Evolutionary conservation across 2,797 vertebrate genomes (phyloP).

Genomic region (Coreius guichenoti): DNA sequence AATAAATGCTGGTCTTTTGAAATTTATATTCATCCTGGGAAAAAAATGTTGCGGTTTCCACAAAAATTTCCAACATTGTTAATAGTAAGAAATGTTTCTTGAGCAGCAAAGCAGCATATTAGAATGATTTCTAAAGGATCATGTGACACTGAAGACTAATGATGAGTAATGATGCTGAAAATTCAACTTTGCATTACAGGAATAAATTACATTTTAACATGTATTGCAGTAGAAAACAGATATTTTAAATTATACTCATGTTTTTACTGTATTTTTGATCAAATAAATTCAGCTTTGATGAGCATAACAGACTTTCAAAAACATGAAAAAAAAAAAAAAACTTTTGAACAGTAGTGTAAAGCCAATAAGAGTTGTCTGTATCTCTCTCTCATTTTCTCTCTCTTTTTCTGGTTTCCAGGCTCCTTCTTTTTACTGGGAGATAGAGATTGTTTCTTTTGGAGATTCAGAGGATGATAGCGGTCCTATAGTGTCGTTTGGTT

Average conservation of each 20-base stretch:
- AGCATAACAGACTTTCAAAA: neutral
- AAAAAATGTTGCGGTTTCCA: neutral
- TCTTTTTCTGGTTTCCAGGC: slow-evolving; percentile 77
- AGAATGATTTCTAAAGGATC: neutral
- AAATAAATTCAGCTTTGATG: neutral
- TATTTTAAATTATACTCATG: neutral
- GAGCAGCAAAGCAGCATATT: neutral
- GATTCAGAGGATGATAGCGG: slow-evolving; percentile 98
- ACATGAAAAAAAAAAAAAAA: too few relatives aligned
- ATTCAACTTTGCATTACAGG: neutral
- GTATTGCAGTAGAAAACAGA: neutral
- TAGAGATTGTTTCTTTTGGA: slow-evolving; percentile 97
- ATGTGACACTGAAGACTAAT: neutral
- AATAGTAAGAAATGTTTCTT: neutral
- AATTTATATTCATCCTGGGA: neutral
- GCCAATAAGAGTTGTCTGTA: neutral
- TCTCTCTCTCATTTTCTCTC: neutral
- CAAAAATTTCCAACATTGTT: neutral
- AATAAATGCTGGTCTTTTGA: neutral
- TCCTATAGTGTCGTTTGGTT: slow-evolving; percentile 97
- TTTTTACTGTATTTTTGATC: neutral
- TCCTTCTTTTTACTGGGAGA: slow-evolving; percentile 99
- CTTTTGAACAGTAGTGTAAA: neutral
- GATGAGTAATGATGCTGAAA: neutral
- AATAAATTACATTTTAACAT: neutral